These are phyloP conservation scores for Bryconaethiops microstoma DNA, from an alignment of 2,797 vertebrate genomes.

Conservation along the genomic window DNA sequence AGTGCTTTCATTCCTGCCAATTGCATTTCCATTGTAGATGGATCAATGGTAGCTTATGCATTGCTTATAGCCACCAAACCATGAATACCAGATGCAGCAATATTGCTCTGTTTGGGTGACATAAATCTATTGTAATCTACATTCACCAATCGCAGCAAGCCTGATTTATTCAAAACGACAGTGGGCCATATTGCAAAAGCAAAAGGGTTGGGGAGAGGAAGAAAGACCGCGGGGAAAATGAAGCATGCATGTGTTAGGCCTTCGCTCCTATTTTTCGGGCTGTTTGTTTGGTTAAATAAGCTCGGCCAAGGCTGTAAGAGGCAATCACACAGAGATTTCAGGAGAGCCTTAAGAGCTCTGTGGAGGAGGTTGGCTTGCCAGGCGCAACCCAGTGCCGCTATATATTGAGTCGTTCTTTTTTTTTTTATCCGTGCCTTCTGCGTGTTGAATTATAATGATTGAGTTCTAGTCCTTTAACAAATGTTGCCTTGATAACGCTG, in stretches of 20 bases:
- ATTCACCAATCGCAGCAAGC: constrained; percentile 50
- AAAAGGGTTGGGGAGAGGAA: background rate
- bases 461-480: constrained; percentile 19
- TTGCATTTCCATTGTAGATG: constrained; percentile 66
- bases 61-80: constrained; percentile 66
- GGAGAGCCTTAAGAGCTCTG: constrained; percentile 46
- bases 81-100: constrained; percentile 74
- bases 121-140: constrained; percentile 63
- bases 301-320: constrained; percentile 55
- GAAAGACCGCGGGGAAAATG: constrained; percentile 1
- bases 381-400: constrained; percentile 31
- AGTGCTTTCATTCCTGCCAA: constrained; percentile 64
- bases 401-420: constrained; percentile 34
- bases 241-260: constrained; percentile 43
- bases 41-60: constrained; percentile 68
- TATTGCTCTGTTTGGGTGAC: constrained; percentile 64
- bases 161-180: constrained; percentile 61
- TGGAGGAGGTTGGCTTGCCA: constrained; percentile 3
- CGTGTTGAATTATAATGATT: constrained; percentile 7
- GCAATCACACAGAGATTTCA: constrained; percentile 53
- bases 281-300: constrained; percentile 68
- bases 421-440: constrained; percentile 18
- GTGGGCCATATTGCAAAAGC: constrained; percentile 18
- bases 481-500: constrained; percentile 5
- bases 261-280: constrained; percentile 53